Base-by-base conservation (phyloP, 2,888 invertebrate genomes). In the Apamea anceps region DNA sequence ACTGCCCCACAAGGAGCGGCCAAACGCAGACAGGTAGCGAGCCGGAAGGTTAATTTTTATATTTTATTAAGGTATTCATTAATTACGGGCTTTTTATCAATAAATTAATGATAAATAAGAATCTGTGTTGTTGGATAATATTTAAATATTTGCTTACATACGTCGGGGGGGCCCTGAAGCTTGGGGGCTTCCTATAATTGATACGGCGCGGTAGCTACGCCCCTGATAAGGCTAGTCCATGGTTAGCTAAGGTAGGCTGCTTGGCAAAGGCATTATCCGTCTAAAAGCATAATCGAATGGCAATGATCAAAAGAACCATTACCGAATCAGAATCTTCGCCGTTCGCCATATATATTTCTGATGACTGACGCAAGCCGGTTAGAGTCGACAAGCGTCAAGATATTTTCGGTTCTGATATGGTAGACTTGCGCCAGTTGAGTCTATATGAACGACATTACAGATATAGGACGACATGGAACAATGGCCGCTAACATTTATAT, bases 381-480 rank as follows among this genome's bases (percentile, higher is more conserved):
- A 71, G 8, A 70, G 51, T 25, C 18, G 18, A 66, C 32, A 57
- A 77, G 54, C 21, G 3, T 28, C 42, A 45, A 54, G 51, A 48
- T 28, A 60, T 51, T 65, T 72, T 75, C 28, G 32, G 57, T 76
- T 45, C 73, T n/a, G 37, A 65, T 63, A 71, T 25, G 70, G 65
- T 72, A 63, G 67, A 63, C 32, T 63, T 74, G 21, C 65, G 57
- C 63, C 54, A 57, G 60, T 67, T 37, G 72, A 66, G 66, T 75
- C 72, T 80, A 65, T 74, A 76, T 62, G 60, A 42, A 71, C 63
- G 75, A 67, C 60, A 28, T 60, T 70, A 28, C 51, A 72, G 8
- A 8, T 84, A 86, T 71, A 86, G 72, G 37, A 57, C 42, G 57
- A 51, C 37, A 65, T 32, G 75, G 85, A 63, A 85, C 75, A 85